phyloP scores from a whole-genome alignment of 2,113 vertebrate genomes.

The Pionites leucogaster region DNA sequence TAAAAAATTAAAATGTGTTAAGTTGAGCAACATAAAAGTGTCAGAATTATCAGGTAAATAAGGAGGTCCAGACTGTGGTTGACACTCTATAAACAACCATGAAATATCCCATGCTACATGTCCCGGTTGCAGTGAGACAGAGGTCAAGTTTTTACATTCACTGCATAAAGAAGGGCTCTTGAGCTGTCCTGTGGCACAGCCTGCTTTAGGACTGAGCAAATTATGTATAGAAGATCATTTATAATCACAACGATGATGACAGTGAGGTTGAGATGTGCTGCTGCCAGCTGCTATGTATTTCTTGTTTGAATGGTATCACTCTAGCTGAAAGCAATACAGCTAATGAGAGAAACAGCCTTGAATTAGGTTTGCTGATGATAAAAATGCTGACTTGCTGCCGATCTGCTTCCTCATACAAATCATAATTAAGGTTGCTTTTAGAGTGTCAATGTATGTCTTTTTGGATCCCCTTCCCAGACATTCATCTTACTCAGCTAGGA shows the following conservation, averaged over 20 bases:
- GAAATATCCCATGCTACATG: background rate
- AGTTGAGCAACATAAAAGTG: background rate
- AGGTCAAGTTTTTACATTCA: background rate
- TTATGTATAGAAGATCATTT: background rate
- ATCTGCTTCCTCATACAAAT: background rate
- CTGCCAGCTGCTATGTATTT: background rate
- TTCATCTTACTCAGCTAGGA: background rate
- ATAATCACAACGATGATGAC: background rate
- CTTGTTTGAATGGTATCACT: background rate
- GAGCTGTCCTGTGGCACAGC: background rate
- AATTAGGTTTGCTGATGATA: background rate
- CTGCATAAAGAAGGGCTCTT: background rate
- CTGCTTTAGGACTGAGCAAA: background rate
- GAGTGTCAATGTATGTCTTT: background rate
- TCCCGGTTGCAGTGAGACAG: background rate
- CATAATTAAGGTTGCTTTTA: background rate
- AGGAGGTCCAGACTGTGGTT: background rate
- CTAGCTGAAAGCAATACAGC: background rate
- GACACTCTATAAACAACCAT: background rate
- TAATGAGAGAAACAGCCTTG: background rate
- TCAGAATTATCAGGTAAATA: constrained; percentile 46
- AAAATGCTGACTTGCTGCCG: background rate
- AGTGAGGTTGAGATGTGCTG: background rate
- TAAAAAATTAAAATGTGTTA: background rate
- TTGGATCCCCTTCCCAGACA: background rate